Base-by-base conservation (phyloP, 1,140 invertebrate species). In the Apis cerana region DNA sequence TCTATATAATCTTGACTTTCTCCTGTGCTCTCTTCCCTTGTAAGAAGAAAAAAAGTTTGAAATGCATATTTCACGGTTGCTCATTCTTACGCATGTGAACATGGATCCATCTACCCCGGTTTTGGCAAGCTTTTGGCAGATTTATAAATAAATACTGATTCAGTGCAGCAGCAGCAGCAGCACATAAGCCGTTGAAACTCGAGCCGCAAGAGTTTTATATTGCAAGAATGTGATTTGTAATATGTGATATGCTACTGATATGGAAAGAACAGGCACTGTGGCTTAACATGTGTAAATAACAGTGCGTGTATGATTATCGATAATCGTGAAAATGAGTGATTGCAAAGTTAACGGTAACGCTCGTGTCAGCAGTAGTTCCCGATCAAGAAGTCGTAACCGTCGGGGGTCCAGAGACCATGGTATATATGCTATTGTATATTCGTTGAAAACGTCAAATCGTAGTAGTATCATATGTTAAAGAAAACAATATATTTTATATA, bases 91-190 rank as follows among this genome's bases (percentile, higher is more conserved):
- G 68, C 75, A 67, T 72, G 77, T 75, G 50, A 71, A 64, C 62
- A 61, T 81, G 82, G 50, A 52, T 83, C 67, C 58, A 87, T 87
- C 80, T 89, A 88, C 67, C 84, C 87, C 71, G 48, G 83, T 75
- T 88, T 90, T 92, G 91, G 91, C 91, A 90, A 85, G 85, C 88
- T 87, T 89, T 87, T 88, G 87, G 89, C 87, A 85, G 88, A 87
- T 91, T 91, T 92, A 92, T 92, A 92, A 92, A 92, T 92, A 92
- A 92, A 90, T 92, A 89, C 85, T 91, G 91, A 92, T 89, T 92
- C 91, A 91, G 91, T 91, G 88, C 85, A 88, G 85, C 80, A 85
- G 86, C 76, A 71, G 62, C 58, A 58, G 33, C 33, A 43, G 33
- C 33, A 43, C 59, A 67, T 68, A 76, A 23, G n/a, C 67, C 75